A percentile compares a stretch with the other conserved stretches of the same genome.
These are phyloP conservation scores for Diorhabda carinulata DNA, from an alignment of 1,140 invertebrate species.

Conservation along the genomic window DNA sequence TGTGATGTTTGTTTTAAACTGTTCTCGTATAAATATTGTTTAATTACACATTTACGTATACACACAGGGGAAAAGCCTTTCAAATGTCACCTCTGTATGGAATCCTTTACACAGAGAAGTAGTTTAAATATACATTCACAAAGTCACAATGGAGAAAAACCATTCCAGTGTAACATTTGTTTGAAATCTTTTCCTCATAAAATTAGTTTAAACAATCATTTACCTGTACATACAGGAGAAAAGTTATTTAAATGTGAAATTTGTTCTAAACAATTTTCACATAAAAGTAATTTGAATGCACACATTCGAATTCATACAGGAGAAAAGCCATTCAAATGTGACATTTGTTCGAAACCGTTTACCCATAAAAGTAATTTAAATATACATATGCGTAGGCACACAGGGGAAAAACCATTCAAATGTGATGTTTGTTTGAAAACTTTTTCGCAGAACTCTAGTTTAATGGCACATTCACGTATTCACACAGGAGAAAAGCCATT, in stretches of 20 bases:
- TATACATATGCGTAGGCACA: not conserved
- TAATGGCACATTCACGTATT: not conserved
- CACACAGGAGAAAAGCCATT: not conserved
- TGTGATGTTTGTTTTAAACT: not conserved
- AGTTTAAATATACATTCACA: not conserved
- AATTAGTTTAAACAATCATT: not conserved
- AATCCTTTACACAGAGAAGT: not conserved
- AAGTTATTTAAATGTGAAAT: not conserved
- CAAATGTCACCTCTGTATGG: not conserved
- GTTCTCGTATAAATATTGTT: not conserved
- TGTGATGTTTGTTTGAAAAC: not conserved
- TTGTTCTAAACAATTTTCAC: not conserved
- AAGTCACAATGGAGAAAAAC: not conserved
- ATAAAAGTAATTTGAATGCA: not conserved
- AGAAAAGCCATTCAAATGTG: not conserved
- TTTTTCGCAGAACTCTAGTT: not conserved
- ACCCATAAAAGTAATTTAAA: not conserved
- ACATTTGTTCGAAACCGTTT: not conserved
- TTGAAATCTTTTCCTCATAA: not conserved
- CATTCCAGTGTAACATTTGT: not conserved
- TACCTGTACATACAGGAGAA: not conserved
- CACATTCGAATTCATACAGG: not conserved
- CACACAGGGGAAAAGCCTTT: not conserved
- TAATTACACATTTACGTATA: not conserved
- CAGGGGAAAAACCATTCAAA: not conserved